These are phyloP conservation scores for Drosophila cardini DNA, from an alignment of 1,140 invertebrate species.

Conservation along the genomic window DNA sequence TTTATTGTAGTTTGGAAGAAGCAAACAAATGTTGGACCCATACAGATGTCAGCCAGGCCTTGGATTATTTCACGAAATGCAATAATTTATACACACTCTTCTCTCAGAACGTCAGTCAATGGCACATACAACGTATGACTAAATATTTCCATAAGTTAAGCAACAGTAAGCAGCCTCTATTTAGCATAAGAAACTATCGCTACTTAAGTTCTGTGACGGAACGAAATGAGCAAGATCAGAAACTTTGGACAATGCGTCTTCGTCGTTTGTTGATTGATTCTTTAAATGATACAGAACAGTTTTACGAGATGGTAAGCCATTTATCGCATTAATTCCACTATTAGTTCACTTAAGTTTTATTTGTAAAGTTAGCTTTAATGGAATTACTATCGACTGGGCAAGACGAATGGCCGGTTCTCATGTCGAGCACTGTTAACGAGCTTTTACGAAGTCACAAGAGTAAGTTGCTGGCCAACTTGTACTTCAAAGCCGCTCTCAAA, in stretches of 20 bases:
- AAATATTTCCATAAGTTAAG: conserved; percentile 55
- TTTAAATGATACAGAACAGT: conserved; percentile 31
- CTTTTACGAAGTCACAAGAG: conserved; percentile 17
- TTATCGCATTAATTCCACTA: neutral
- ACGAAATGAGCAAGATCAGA: conserved; percentile 15
- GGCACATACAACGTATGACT: conserved; percentile 52
- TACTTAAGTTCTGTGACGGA: conserved; percentile 29
- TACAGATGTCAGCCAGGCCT: conserved; percentile 12
- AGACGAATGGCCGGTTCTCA: conserved; percentile 33
- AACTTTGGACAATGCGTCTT: conserved; percentile 39
- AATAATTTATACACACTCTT: conserved; percentile 58
- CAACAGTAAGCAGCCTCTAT: neutral
- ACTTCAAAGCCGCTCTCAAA: conserved; percentile 36
- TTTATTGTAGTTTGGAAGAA: conserved; percentile 45
- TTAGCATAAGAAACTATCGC: conserved; percentile 39
- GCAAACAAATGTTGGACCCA: conserved; percentile 27
- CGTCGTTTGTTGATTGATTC: conserved; percentile 6
- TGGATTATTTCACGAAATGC: conserved; percentile 43
- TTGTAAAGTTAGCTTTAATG: conserved; percentile 36
- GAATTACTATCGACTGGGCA: conserved; percentile 28
- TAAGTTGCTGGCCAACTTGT: conserved; percentile 26
- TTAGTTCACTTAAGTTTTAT: neutral
- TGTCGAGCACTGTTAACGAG: conserved; percentile 18
- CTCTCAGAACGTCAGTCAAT: conserved; percentile 45
- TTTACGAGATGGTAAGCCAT: conserved; percentile 62